Conservation (phyloP, 2,888 invertebrate genomes). For the Stenoptilia bipunctidactyla region DNA sequence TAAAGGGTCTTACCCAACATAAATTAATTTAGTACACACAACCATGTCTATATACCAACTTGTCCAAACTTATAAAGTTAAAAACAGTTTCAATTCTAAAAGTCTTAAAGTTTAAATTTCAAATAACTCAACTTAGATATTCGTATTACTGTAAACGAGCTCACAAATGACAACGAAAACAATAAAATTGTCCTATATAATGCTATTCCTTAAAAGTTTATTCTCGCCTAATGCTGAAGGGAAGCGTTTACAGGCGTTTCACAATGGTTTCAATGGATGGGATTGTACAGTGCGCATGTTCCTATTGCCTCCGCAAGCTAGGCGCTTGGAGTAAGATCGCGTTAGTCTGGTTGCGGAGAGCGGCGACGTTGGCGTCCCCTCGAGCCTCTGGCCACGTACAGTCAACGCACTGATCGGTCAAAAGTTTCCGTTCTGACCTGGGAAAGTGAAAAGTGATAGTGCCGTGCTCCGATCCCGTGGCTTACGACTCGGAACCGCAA, state of each 20-base stretch:
- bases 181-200: conserved; percentile 1
- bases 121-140: neutral
- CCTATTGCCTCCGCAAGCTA: conserved; percentile 19
- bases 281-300: conserved; percentile 54
- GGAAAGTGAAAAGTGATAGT: no score
- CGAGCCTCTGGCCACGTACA: conserved; percentile 24
- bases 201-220: conserved; percentile 32
- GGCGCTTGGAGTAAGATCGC: conserved; percentile 26
- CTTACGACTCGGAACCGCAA: no score
- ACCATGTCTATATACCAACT: no score
- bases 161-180: conserved; percentile 1
- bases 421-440: no score
- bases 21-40: no score
- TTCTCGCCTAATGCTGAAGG: conserved; percentile 43
- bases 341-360: conserved; percentile 43
- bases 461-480: no score
- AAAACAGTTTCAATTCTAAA: neutral
- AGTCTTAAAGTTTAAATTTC: neutral
- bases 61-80: no score
- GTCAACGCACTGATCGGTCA: conserved; percentile 27
- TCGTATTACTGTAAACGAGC: neutral
- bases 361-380: conserved; percentile 24
- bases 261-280: conserved; percentile 46
- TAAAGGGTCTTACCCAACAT: no score
- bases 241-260: conserved; percentile 34